Conservation (phyloP, 2,888 invertebrate species). For the Cataglyphis altisquamis region DNA sequence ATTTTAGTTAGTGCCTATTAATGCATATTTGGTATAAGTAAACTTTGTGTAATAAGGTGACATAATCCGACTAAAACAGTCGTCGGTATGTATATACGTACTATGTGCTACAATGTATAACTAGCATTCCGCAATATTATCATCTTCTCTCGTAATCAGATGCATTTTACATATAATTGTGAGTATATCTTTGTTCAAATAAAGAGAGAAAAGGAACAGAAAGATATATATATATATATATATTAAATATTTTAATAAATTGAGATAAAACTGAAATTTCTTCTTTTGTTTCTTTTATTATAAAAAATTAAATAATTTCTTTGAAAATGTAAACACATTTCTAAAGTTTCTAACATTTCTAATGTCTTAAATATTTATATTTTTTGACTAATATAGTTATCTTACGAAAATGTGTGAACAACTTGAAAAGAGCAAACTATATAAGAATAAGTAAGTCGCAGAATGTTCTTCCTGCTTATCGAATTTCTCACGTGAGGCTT, state of each 20-base stretch:
- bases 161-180: not conserved
- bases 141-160: not conserved
- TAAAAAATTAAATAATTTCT: not conserved
- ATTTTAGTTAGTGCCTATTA: conserved; percentile 44
- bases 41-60: conserved; percentile 45
- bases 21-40: conserved; percentile 33
- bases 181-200: not conserved
- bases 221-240: not conserved
- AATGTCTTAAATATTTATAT: not conserved
- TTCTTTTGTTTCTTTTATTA: not conserved
- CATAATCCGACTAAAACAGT: conserved; percentile 28
- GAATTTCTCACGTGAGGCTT: conserved; percentile 31
- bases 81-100: not conserved
- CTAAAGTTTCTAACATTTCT: not conserved
- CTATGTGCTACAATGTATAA: not conserved
- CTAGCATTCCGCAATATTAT: conserved; percentile 14
- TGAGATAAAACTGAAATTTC: not conserved
- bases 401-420: not conserved
- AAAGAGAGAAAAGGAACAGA: not conserved
- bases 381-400: conserved; percentile 3
- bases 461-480: not conserved
- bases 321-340: not conserved
- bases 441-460: conserved; percentile 28
- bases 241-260: not conserved
- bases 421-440: not conserved